Evolutionary conservation across 2,113 vertebrate species (phyloP), one percentile per base, ranked within the genome.

Genomic region (Clarias macrocephalus): DNA sequence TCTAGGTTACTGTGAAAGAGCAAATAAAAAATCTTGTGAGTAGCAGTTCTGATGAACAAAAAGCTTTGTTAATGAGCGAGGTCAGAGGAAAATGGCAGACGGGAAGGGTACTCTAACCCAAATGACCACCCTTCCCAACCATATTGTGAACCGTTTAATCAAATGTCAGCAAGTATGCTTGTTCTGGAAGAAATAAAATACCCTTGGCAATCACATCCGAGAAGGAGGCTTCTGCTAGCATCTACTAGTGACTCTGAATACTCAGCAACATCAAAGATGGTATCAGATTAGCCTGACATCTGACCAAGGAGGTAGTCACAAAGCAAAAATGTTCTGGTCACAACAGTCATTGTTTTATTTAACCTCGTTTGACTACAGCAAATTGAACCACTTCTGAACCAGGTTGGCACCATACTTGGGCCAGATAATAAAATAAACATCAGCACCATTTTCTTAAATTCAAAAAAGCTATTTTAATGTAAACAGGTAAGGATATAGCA

Each of bases 1-100:
- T 77, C 25, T 77, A 77, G 52, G 75, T 77, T 77, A 77, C 9
- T 77, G 13, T 48, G 75, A 12, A 54, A 48, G 75, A 23, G 75
- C 37, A 52, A 77, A 54, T 77, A 77, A 77, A 77, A 54, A 54
- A n/a, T 54, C 19, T n/a, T 15, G 0, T 54, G 7, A n/a, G 25
- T n/a, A 77, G 13, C 42, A 54, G 75, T 75, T 48, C 42, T 77
- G 23, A 21, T 9, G 13, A 25, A 25, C 28, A 6, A 56, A 28
- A 28, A 56, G 7, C 52, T 13, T 56, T 54, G 6, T 54, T 77
- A 77, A 56, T 56, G 48, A 77, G 48, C 2, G 0, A 2, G 25
- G 52, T 9, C 48, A 56, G 13, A 28, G 48, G 75, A 56, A 52
- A 77, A 28, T 28, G 13, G 75, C 75, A 56, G 6, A 77, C 75